Evolutionary conservation across 1,140 invertebrate genomes (phyloP).

Genomic region (Heliothis subflexa): DNA sequence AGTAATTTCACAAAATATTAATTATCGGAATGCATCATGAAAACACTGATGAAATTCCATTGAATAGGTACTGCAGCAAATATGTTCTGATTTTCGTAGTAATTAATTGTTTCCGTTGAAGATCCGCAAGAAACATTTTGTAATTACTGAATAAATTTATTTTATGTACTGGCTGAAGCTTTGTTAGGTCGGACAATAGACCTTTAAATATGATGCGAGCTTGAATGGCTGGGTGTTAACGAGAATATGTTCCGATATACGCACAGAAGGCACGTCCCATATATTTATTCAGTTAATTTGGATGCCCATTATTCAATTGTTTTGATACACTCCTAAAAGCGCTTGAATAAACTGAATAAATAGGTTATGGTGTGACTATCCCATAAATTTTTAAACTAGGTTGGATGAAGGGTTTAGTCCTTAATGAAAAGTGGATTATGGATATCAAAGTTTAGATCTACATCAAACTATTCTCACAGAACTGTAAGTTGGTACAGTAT

Average conservation of each 20-base stretch:
- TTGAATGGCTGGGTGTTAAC: conserved; percentile 14
- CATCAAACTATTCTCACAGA: too few species aligned
- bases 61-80: neutral
- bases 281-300: conserved; percentile 11
- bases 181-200: conserved; percentile 14
- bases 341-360: neutral
- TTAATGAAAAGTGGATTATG: too few species aligned
- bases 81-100: neutral
- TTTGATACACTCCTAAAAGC: neutral
- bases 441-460: too few species aligned
- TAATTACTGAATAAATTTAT: conserved; percentile 12
- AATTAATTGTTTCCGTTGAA: conserved; percentile 5
- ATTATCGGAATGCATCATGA: conserved; percentile 7
- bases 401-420: too few species aligned
- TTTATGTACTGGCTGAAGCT: neutral
- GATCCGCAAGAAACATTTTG: neutral
- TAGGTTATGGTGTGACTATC: neutral
- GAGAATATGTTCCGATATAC: neutral
- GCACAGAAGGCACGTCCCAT: neutral
- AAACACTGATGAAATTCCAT: neutral
- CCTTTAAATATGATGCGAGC: conserved; percentile 6
- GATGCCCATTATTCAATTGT: neutral
- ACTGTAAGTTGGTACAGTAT: too few species aligned
- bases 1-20: conserved; percentile 16
- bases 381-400: too few species aligned